These are phyloP conservation scores for Gonocerus acuteangulatus DNA, from an alignment of 2,888 invertebrate species.

Conservation along the genomic window DNA sequence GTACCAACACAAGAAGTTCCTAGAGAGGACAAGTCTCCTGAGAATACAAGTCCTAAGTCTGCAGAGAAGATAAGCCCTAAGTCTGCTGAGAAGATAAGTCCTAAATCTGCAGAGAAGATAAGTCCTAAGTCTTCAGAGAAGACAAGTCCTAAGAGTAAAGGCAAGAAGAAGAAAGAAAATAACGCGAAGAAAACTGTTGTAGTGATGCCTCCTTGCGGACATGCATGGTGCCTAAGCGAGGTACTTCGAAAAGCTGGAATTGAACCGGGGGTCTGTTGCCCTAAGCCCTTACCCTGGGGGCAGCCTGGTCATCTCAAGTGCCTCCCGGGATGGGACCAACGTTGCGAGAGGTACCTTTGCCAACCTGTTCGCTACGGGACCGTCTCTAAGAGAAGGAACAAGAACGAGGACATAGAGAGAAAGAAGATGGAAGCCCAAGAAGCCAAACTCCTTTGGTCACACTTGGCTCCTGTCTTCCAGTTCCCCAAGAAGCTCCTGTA, in stretches of 20 bases:
- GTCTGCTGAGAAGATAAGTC: too few species aligned
- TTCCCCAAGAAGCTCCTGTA: neutral
- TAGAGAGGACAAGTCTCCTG: too few species aligned
- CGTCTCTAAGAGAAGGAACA: neutral
- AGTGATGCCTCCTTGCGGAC: neutral
- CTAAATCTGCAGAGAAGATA: too few species aligned
- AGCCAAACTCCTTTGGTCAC: conserved; percentile 9
- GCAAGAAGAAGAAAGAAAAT: neutral
- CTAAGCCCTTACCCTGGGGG: conserved; percentile 5
- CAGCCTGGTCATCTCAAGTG: neutral
- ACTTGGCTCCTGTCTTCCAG: neutral
- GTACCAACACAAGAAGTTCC: too few species aligned
- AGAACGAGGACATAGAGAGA: neutral
- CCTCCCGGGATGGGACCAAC: conserved; percentile 8
- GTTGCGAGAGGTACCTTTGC: neutral
- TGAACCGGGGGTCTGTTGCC: conserved; percentile 7
- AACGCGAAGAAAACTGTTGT: neutral
- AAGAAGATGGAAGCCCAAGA: neutral
- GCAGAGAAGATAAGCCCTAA: too few species aligned
- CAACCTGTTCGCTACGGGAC: neutral
- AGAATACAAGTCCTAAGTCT: too few species aligned
- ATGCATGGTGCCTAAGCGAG: conserved; percentile 8
- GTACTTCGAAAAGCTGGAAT: neutral
- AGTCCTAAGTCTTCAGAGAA: too few species aligned
- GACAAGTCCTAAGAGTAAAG: neutral